These are phyloP conservation scores for Atherinomorus stipes DNA, from an alignment of 2,113 vertebrate genomes.

Conservation along the genomic window DNA sequence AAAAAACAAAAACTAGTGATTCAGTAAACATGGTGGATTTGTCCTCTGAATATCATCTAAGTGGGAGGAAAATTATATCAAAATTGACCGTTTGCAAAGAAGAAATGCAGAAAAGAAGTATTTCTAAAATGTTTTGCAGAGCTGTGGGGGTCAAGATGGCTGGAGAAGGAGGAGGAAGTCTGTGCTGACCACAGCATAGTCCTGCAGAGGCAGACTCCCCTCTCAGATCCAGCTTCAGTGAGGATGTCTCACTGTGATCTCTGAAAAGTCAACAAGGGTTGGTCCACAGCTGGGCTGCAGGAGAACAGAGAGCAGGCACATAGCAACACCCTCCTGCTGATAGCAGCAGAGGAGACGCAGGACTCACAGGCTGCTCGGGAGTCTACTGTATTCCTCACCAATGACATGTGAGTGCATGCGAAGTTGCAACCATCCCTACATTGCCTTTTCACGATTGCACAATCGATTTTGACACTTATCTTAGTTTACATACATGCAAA, in stretches of 20 bases:
- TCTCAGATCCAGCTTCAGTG: constrained; percentile 50
- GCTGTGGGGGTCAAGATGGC: constrained; percentile 22
- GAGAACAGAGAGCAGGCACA: constrained; percentile 73
- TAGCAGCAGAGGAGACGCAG: constrained; percentile 56
- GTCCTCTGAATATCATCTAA: constrained; percentile 2
- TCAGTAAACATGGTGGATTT: not conserved
- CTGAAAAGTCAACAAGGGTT: constrained; percentile 83
- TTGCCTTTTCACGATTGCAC: constrained; percentile 10
- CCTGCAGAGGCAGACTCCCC: constrained; percentile 46
- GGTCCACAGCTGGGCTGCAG: constrained; percentile 78
- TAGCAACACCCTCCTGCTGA: constrained; percentile 82
- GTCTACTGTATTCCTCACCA: constrained; percentile 35
- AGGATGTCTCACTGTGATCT: constrained; percentile 82
- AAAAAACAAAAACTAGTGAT: constrained; percentile 7
- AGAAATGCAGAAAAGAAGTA: constrained; percentile 1
- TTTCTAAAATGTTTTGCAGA: constrained; percentile 5
- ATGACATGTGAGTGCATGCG: constrained; percentile 33
- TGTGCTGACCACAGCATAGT: constrained; percentile 72
- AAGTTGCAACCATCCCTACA: constrained; percentile 14
- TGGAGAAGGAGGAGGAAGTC: constrained; percentile 42
- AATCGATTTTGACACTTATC: constrained; percentile 17
- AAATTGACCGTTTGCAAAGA: not conserved
- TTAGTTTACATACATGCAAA: constrained; percentile 15
- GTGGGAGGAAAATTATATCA: constrained; percentile 9
- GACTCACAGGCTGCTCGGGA: constrained; percentile 37